phyloP scores from a whole-genome alignment of 2,113 vertebrate species.

The Dissostichus mawsoni region DNA sequence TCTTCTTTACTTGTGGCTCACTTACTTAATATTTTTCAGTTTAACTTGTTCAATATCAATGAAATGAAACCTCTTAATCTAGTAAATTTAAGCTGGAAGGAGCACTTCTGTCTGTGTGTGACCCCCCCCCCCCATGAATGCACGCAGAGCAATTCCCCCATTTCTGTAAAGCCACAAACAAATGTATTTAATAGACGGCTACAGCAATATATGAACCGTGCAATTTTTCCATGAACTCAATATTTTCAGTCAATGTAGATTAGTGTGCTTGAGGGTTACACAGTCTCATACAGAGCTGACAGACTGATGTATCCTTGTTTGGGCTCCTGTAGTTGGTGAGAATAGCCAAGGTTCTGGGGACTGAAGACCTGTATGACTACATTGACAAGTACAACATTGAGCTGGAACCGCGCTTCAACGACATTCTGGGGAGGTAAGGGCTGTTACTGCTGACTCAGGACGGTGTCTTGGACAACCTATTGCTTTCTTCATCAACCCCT shows the following conservation, averaged over 20 bases:
- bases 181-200: neutral
- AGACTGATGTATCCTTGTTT: neutral
- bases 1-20: too few species aligned
- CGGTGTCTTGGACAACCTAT: too few species aligned
- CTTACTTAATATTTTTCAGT: too few species aligned
- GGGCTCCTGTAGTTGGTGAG: conserved; percentile 82
- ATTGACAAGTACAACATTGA: conserved; percentile 89
- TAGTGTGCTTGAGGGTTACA: neutral
- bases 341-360: conserved; percentile 87
- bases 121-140: too few species aligned
- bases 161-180: neutral
- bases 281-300: neutral
- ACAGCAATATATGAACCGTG: neutral
- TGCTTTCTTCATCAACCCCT: too few species aligned
- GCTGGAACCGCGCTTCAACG: conserved; percentile 87
- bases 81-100: too few species aligned
- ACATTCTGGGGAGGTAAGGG: conserved; percentile 85
- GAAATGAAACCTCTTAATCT: too few species aligned
- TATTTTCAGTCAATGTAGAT: neutral
- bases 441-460: neutral
- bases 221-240: too few species aligned
- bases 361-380: conserved; percentile 87
- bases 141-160: neutral
- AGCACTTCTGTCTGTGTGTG: too few species aligned
- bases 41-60: too few species aligned